These are phyloP conservation scores for Sebastes umbrosus DNA, from an alignment of 2,797 vertebrate genomes.

Conservation along the genomic window DNA sequence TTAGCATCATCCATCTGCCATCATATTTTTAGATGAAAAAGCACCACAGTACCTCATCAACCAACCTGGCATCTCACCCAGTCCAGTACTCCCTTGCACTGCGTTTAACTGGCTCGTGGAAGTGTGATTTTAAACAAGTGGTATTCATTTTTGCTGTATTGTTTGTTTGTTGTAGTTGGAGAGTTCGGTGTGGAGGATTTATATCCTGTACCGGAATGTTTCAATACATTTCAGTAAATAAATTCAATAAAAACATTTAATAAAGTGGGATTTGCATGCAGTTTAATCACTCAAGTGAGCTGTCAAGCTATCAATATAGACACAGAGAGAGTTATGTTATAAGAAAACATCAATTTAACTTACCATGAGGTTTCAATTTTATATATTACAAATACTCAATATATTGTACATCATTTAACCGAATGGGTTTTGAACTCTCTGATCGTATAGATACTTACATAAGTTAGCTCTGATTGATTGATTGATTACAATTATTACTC, in stretches of 20 bases:
- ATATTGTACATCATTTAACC: background rate
- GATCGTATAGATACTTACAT: too few species aligned
- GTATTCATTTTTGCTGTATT: background rate
- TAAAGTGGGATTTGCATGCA: background rate
- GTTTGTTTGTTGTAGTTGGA: background rate
- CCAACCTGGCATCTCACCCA: background rate
- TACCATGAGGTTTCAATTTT: background rate
- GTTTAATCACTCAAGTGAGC: background rate
- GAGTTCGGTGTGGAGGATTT: background rate
- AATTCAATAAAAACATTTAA: background rate
- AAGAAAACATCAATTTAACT: background rate
- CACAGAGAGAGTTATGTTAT: background rate
- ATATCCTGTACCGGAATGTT: background rate
- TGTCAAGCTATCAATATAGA: background rate
- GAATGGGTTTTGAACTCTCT: background rate
- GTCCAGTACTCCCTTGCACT: background rate
- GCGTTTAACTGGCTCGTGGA: background rate
- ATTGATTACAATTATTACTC: background rate
- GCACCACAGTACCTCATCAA: background rate
- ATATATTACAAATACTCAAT: background rate
- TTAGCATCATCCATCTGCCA: slow-evolving; percentile 61
- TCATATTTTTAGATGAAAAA: slow-evolving; percentile 37
- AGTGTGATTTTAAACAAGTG: background rate
- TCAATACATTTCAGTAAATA: background rate
- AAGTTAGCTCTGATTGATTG: background rate